Conservation (phyloP, 2,888 invertebrate species). For the Malthinus flaveolus region DNA sequence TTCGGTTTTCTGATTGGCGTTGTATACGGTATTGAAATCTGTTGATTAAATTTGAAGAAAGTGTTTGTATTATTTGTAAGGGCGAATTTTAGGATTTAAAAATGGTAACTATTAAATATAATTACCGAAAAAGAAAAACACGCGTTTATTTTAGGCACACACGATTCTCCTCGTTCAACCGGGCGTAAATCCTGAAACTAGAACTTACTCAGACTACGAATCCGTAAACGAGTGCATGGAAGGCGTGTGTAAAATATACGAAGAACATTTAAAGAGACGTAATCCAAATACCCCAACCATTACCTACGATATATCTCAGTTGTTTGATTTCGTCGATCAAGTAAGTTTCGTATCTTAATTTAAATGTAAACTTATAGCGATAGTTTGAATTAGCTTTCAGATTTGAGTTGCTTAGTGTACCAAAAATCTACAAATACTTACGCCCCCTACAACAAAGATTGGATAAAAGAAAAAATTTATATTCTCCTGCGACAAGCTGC, state of each 20-base stretch:
- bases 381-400: constrained; percentile 66
- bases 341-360: constrained; percentile 47
- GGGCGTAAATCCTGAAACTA: constrained; percentile 88
- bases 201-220: constrained; percentile 98
- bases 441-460: constrained; percentile 98
- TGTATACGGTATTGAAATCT: not conserved
- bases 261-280: constrained; percentile 93
- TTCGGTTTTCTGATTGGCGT: not conserved
- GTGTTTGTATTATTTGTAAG: not conserved
- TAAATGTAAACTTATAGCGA: not conserved
- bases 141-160: constrained; percentile 74
- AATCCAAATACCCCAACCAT: constrained; percentile 97
- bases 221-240: constrained; percentile 98
- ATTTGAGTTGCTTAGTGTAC: constrained; percentile 94
- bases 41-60: not conserved
- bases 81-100: no score
- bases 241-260: constrained; percentile 98
- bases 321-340: constrained; percentile 98
- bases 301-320: constrained; percentile 96
- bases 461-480: constrained; percentile 99
- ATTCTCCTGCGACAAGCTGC: constrained; percentile 91
- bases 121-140: no score
- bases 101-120: no score
- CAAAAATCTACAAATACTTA: constrained; percentile 95
- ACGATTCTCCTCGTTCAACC: constrained; percentile 96